Base-by-base conservation (phyloP, 2,113 vertebrate species). In the Macquaria australasica region DNA sequence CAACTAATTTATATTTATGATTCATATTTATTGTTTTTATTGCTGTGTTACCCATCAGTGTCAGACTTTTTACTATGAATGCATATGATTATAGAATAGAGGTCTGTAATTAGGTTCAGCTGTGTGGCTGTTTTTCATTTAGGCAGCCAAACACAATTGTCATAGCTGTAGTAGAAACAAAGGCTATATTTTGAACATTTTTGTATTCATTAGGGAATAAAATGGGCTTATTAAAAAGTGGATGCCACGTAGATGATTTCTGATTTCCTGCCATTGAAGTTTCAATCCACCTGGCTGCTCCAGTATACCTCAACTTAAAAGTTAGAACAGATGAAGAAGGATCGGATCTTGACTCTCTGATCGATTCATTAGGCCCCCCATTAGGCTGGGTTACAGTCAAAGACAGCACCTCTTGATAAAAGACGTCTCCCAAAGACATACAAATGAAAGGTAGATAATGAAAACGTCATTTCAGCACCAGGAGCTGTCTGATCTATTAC, bases 51-150 rank as follows among this genome's bases (percentile, higher is more conserved):
- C 41, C 62, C 67, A 81, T 87, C 71, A 74, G 58, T 41, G 67
- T 66, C 80, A 73, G 79, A 77, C 56, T 55, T 79, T 82, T 70
- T 45, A 73, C 77, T 67, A 67, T 80, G 72, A 82, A 82, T 78
- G 82, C 71, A 69, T 53, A 69, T 83, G 64, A 80, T 87, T 87
- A 74, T 39, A 58, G 64, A 74, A 87, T 21, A 83, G 58, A 88
- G 16, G 53, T 64, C 69, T 69, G 21, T 82, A 88, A 91, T 88
- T 88, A 86, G 63, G 76, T 91, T 88, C 71, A 73, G 64, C 64
- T 58, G 14, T 45, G 20, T 23, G 72, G 59, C 21, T 87, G 51
- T 88, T 77, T 90, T 74, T 87, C 63, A 77, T 83, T 75, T 72
- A 8, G 39, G 28, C 37, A 67, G n/a, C 64, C n/a, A 66, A 21